phyloP scores from a whole-genome alignment of 2,888 invertebrate species.

The Tanytarsus gracilentus region DNA sequence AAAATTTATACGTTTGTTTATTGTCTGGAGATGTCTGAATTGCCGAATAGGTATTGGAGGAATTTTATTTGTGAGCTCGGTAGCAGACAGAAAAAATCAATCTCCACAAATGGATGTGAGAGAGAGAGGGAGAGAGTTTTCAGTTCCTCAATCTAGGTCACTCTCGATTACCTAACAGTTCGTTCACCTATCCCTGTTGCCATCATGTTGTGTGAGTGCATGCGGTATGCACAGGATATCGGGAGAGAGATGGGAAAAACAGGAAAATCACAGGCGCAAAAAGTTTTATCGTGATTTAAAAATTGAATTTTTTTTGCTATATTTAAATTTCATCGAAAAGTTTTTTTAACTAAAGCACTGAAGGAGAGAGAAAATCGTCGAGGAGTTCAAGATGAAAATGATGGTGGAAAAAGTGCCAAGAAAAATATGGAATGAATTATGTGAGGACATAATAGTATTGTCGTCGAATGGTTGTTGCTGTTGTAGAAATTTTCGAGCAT shows the following conservation, averaged over 20 bases:
- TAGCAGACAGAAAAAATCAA: neutral
- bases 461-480: slow-evolving; percentile 14
- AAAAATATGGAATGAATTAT: slow-evolving; percentile 17
- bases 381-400: too few species aligned
- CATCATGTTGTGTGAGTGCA: neutral
- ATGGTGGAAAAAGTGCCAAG: slow-evolving; percentile 20
- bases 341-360: too few species aligned
- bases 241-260: neutral
- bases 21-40: slow-evolving; percentile 8
- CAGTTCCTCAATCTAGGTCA: slow-evolving; percentile 13
- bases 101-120: neutral
- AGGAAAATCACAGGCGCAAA: too few species aligned
- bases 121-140: too few species aligned
- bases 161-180: slow-evolving; percentile 12
- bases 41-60: too few species aligned
- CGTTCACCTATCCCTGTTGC: slow-evolving; percentile 6
- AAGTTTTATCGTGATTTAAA: too few species aligned
- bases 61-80: too few species aligned
- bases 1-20: slow-evolving; percentile 22
- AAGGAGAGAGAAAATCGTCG: too few species aligned
- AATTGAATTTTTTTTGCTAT: too few species aligned
- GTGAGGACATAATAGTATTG: slow-evolving; percentile 15
- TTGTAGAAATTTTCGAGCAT: slow-evolving; percentile 13
- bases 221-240: too few species aligned
- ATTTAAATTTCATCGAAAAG: too few species aligned